Base-by-base conservation (phyloP, 1,140 invertebrate species). In the Euborellia annulipes region DNA sequence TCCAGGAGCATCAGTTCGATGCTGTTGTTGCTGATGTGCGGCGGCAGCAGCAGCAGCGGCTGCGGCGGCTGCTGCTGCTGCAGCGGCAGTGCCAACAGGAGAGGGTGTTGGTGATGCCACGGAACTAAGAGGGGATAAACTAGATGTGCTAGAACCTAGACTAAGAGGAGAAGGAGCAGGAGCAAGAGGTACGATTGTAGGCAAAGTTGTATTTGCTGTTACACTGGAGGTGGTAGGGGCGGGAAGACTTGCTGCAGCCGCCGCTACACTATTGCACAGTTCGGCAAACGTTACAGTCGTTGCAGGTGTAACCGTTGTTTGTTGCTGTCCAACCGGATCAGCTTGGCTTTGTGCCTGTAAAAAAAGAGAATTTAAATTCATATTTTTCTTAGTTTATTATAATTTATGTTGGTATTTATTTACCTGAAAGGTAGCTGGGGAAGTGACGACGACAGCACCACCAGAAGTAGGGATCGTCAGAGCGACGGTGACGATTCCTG, bases 121-220 rank as follows among this genome's bases (percentile, higher is more conserved):
- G 49, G 67, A 67, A 44, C 79, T 81, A 32, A 80, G 62, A 1
- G 81, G 80, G 54, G 80, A 83, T 23, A 83, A 62, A 2, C 78
- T 82, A 14, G 75, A 78, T 3, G 70, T 75, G 45, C 70, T 75
- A 36, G 71, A 76, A 23, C 68, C 68, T 36, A 76, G 54, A 27
- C 75, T 76, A 54, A 72, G 72, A 13, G 73, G 76, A 50, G 75
- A 78, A 20, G 75, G 67, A 43, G 64, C 62, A 48, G 64, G 59
- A 13, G 72, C 65, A 57, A 72, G 60, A 41, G 36, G 36, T 14
- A 20, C 17, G 34, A 36, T 47, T 11, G 45, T 36, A 41, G 49
- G 45, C 46, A 48, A 9, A 36, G 46, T 21, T 47, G 52, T 17
- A 56, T 48, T n/a, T 53, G 55, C 16, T 54, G 50, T 9, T 54